Evolutionary conservation across 1,140 invertebrate species (phyloP).

Genomic region (Halictus rubicundus): DNA sequence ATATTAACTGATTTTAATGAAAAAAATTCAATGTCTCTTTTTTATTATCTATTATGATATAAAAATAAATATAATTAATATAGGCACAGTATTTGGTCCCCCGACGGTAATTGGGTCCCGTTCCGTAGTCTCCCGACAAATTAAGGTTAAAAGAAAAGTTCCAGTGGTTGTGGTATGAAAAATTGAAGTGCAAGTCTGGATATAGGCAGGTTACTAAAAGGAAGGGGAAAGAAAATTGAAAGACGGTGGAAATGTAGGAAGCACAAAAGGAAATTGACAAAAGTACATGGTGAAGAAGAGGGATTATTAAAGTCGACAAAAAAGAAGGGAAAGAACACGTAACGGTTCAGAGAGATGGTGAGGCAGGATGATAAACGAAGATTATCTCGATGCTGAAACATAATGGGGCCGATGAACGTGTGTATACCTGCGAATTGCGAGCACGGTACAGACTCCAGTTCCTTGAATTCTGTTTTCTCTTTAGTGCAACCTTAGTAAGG

Average conservation of each 20-base stretch:
- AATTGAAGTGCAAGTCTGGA: not conserved
- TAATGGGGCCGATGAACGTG: constrained; percentile 15
- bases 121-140: too few species aligned
- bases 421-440: not conserved
- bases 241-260: not conserved
- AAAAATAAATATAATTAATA: too few species aligned
- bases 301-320: not conserved
- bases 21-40: too few species aligned
- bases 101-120: too few species aligned
- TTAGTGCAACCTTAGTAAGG: not conserved
- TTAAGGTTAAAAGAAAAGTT: not conserved
- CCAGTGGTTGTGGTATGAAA: too few species aligned
- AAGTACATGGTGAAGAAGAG: not conserved
- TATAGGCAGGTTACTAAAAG: too few species aligned
- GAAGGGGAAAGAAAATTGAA: not conserved
- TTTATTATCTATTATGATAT: too few species aligned
- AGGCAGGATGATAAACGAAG: constrained; percentile 39
- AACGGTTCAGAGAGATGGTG: constrained; percentile 20
- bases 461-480: constrained; percentile 8
- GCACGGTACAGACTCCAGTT: not conserved
- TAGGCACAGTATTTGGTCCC: too few species aligned
- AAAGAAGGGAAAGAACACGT: not conserved
- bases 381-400: constrained; percentile 9
- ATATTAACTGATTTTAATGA: too few species aligned
- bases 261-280: not conserved